Base-by-base conservation (phyloP, 92 coral and sea anemone genomes). In the Palythoa caribaeorum region DNA sequence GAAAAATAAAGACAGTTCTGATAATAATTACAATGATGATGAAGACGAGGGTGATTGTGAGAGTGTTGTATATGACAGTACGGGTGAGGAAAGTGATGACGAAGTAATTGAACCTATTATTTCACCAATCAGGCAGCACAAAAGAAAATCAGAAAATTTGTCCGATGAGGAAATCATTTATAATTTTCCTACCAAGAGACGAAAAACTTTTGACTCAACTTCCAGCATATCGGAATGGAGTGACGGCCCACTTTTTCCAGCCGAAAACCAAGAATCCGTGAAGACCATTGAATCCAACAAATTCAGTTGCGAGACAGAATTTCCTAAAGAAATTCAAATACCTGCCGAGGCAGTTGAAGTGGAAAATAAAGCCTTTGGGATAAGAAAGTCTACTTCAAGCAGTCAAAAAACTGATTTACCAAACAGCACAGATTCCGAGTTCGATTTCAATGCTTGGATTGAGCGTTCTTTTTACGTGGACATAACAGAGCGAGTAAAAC, bases 21-120 rank as follows among this genome's bases (percentile, higher is more conserved):
- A 60, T 9, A 35, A 19, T n/a, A 28, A 40, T 47, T 8, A 2
- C 15, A 47, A 7, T 13, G 83, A 59, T 59, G 66, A 35, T 55
- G 84, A 35, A 6, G 84, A 76, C 28, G 35, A 81, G 10, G 38
- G 50, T 77, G 81, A 77, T 20, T 28, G 62, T 52, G 76, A 35
- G 9, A 81, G 86, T 17, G 6, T 81, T 81, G 86, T 81, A n/a
- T 40, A 48, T 81, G 86, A 81, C 63, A 81, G 86, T 68, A 81
- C 86, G 5, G 86, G 86, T 14, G 86, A 81, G 48, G 76, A 66
- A 68, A 81, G 86, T 37, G 86, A 81, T 39, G 73, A 39, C 11
- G 86, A 65, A 48, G 40, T 19, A 6, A 65, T 66, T 9, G 86
- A 81, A 13, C 86, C 76, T 11, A 40, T 81, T 16, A 20, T 66